phyloP scores from a whole-genome alignment of 2,797 vertebrate species.

The Neostethus bicornis region DNA sequence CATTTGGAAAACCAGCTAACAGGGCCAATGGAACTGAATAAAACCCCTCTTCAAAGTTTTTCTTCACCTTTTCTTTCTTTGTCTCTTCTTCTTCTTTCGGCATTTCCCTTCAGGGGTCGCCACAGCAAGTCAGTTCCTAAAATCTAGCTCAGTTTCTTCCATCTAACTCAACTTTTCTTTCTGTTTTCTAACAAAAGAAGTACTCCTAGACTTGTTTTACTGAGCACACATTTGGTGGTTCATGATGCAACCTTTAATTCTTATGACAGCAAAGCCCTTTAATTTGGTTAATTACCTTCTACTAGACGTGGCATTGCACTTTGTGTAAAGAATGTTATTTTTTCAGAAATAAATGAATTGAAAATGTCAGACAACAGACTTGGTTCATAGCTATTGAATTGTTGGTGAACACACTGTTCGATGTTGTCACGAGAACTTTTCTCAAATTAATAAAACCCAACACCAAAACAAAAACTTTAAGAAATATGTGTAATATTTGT shows the following conservation, averaged over 20 bases:
- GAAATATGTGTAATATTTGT: not conserved
- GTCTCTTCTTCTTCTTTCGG: no score
- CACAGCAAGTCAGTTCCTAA: no score
- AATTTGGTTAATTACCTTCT: conserved; percentile 15
- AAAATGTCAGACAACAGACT: conserved; percentile 2
- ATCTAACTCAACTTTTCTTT: conserved; percentile 13
- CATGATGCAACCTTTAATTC: conserved; percentile 2
- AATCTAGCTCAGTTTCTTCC: no score
- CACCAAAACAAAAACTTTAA: not conserved
- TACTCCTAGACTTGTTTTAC: conserved; percentile 3
- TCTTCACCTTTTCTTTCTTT: conserved; percentile 14
- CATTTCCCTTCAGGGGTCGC: no score
- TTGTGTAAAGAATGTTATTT: conserved; percentile 16
- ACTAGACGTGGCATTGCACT: not conserved
- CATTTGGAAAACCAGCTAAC: conserved; percentile 20
- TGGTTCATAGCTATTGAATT: conserved; percentile 13
- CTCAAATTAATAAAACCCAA: not conserved
- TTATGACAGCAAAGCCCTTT: not conserved
- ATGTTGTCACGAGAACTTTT: conserved; percentile 11
- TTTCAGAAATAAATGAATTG: not conserved
- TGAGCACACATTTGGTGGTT: conserved; percentile 6
- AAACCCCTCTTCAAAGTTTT: conserved; percentile 1
- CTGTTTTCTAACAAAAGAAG: conserved; percentile 16
- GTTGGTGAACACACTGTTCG: conserved; percentile 10
- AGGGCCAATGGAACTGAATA: conserved; percentile 5